Evolutionary conservation across 1,140 invertebrate genomes (phyloP), one percentile per base, ranked within the genome.

Genomic region (Lasaia peninsularis): DNA sequence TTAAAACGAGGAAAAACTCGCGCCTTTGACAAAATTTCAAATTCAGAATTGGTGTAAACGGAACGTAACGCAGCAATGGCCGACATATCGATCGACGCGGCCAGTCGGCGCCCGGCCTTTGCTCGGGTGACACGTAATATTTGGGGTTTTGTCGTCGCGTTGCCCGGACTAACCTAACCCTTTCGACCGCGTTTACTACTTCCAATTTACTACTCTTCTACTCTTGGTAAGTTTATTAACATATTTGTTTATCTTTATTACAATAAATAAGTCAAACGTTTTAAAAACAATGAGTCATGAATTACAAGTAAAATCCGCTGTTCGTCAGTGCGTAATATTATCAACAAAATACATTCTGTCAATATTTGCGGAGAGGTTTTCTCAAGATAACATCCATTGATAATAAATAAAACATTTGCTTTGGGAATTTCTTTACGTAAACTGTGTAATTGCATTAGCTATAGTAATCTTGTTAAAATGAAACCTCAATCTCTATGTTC

Each of bases 51-150:
- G 65, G 61, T 69, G 67, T 73, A 70, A 78, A 83, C 74, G 74
- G 71, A 78, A 80, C 78, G 77, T 71, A 80, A 71, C 73, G 78
- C 74, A 73, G 75, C 72, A 72, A 78, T 81, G 82, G 75, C 69
- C 56, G 72, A 56, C 67, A 63, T 81, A 86, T 83, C 80, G 82
- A 86, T 86, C 80, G 78, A 76, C 75, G 77, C 78, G 61, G 66
- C 20, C 71, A 86, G 82, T 86, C 73, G 71, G 75, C 82, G 82
- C 75, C 77, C 77, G 77, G 71, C 67, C 71, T 53, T 64, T 56
- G 64, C 58, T 63, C 74, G 77, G 72, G 70, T 57, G 53, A 63
- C 62, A 77, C 74, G 82, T 80, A 59, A 37, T 54, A 32, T 24
- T 53, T 53, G 52, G 52, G 60, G 52, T 32, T 59, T 31, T 50